phyloP scores from a whole-genome alignment of 2,797 vertebrate species.

The Alexandromys oeconomus region DNA sequence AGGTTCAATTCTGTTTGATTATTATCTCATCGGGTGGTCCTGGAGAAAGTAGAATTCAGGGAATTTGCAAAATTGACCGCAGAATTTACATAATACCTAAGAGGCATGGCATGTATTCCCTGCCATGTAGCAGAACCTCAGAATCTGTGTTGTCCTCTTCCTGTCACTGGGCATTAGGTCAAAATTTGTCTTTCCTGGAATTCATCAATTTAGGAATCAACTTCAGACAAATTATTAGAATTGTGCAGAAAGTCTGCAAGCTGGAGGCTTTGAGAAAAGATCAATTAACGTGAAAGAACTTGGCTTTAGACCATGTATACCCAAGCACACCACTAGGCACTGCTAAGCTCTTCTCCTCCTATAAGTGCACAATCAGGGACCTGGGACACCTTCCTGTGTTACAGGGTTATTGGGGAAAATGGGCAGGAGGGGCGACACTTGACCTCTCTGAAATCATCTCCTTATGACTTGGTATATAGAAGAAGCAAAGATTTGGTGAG shows the following conservation, averaged over 20 bases:
- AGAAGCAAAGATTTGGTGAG: background rate
- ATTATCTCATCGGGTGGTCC: background rate
- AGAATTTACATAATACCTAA: background rate
- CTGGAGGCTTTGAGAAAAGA: conserved; percentile 20
- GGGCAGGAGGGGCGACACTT: background rate
- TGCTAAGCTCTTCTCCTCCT: background rate
- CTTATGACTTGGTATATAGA: background rate
- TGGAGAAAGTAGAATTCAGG: background rate
- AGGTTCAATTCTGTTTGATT: background rate
- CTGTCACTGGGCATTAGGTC: background rate
- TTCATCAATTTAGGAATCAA: background rate
- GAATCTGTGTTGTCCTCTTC: background rate
- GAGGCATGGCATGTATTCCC: background rate
- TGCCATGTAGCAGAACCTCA: background rate
- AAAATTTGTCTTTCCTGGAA: background rate
- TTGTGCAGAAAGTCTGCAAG: background rate
- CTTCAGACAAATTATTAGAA: background rate
- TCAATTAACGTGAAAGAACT: background rate
- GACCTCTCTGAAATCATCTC: background rate
- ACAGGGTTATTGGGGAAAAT: background rate
- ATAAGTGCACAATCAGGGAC: background rate
- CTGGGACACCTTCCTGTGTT: background rate
- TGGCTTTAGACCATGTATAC: background rate
- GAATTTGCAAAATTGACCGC: background rate
- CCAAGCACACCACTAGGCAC: background rate